phyloP scores from a whole-genome alignment of 35 echinoderm and acorn worm species.

The Hemicentrotus pulcherrimus region DNA sequence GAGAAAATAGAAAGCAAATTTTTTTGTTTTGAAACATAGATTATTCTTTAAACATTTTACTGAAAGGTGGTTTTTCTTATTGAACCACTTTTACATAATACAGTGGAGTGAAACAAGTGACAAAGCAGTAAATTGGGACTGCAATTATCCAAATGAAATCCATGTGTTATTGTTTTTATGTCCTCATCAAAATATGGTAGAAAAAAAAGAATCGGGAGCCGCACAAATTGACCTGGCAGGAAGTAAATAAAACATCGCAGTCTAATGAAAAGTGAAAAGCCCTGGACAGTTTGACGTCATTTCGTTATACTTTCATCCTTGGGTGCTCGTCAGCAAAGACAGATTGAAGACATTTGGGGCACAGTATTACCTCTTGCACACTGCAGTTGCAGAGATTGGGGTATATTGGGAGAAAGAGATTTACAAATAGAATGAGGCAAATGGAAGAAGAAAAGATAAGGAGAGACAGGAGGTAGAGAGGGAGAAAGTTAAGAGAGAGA shows the following conservation, averaged over 20 bases:
- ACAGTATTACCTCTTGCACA: background rate
- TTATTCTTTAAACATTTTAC: no score
- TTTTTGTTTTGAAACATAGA: no score
- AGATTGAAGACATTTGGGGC: background rate
- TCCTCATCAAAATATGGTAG: no score
- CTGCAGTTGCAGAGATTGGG: background rate
- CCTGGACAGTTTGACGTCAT: background rate
- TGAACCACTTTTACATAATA: no score
- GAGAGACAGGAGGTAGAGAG: background rate
- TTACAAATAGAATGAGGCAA: background rate
- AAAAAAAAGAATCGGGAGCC: no score
- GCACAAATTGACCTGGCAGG: background rate
- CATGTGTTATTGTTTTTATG: no score
- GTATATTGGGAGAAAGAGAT: background rate
- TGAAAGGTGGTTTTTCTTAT: no score
- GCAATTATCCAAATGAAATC: no score
- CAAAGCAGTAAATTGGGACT: no score
- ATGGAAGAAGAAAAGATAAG: background rate
- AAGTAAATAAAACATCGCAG: background rate
- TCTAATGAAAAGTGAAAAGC: background rate
- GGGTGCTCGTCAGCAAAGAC: background rate
- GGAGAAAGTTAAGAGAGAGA: background rate
- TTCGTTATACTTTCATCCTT: background rate
- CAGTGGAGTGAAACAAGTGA: no score
- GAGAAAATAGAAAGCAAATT: no score